Evolutionary conservation across 2,113 vertebrate species (phyloP), one percentile per base, ranked within the genome.

Genomic region (Chauna torquata): DNA sequence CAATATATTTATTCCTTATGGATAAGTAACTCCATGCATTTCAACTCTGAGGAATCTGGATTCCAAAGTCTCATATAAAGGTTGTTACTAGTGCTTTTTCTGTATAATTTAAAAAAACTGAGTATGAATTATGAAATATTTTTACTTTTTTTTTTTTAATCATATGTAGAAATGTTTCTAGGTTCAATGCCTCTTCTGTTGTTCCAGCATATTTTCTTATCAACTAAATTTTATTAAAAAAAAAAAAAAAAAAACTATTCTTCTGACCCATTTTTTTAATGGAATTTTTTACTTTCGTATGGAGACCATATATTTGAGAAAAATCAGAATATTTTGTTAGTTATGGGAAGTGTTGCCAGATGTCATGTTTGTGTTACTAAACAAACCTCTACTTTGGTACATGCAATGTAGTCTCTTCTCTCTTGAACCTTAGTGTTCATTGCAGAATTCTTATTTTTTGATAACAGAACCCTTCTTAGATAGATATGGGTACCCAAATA

Each of bases 181-280:
- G 45, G 3, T 66, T 38, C 5, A 52, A 47, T n/a, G 5, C 5
- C 11, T 27, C 42, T n/a, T n/a, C 2, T 1, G 0, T 68, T 80
- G 44, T 76, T 91, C 28, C 30, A 82, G n/a, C 5, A 19, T 32
- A n/a, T 14, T 6, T 77, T 50, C 66, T 32, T 58, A 18, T 65
- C 13, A 85, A 68, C 0, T 0, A 38, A 20, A 42, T 25, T 70
- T n/a, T n/a, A n/a, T n/a, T n/a, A n/a, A n/a, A n/a, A n/a, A n/a
- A n/a, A n/a, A n/a, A n/a, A n/a, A n/a, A n/a, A 59, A 12, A 70
- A 70, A 70, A 71, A 16, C 1, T 83, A 18, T 38, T 66, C 6
- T 68, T 54, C 32, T 40, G 6, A 3, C 1, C 5, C 57, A 8
- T n/a, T 85, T 78, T 74, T 85, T 12, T 52, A n/a, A 42, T 11